Base-by-base conservation (phyloP, 2,797 vertebrate species). In the Hipposideros larvatus region DNA sequence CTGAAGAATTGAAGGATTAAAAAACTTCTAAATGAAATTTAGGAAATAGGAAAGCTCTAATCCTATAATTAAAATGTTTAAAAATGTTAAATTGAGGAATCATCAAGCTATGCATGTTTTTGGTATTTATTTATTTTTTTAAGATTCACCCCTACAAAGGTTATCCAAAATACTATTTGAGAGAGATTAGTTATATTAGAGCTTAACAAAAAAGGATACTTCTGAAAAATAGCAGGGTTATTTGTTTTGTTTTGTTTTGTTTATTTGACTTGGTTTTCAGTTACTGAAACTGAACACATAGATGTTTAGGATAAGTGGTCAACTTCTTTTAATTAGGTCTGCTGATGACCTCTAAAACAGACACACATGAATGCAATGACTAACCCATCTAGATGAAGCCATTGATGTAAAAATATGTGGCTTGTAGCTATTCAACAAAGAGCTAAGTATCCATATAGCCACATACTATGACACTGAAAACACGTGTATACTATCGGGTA, bases 11-110 rank as follows among this genome's bases (percentile, higher is more conserved):
- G 94, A 96, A 94, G 68, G 14, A 83, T 82, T 94, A 89, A 89
- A 79, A 68, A 70, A 79, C 11, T 57, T 97, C 94, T 74, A 66
- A 86, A 22, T 3, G 78, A 1, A 79, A 91, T 68, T 53, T 95
- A 68, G 73, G 19, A 78, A 92, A 95, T 61, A 65, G 10, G n/a
- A 90, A 90, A 78, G 57, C 19, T 65, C 16, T 96, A 87, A 90
- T 79, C 65, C 68, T 95, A 14, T 51, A 95, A 97, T 96, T 95
- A 92, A 94, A 91, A 94, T 80, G 3, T 53, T 94, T 94, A 22
- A 92, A 92, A 87, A 88, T 92, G 43, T 92, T 96, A 92, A 96
- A 79, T 48, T 59, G 48, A 68, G 15, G 43, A 80, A 61, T 88
- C 51, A 91, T 87, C 68, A 78, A 84, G 4, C 14, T 92, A 87